A percentile compares a stretch with the other conserved stretches of the same genome.
Conservation (phyloP, 2,888 invertebrate genomes). For the Epistrophella euchroma region DNA sequence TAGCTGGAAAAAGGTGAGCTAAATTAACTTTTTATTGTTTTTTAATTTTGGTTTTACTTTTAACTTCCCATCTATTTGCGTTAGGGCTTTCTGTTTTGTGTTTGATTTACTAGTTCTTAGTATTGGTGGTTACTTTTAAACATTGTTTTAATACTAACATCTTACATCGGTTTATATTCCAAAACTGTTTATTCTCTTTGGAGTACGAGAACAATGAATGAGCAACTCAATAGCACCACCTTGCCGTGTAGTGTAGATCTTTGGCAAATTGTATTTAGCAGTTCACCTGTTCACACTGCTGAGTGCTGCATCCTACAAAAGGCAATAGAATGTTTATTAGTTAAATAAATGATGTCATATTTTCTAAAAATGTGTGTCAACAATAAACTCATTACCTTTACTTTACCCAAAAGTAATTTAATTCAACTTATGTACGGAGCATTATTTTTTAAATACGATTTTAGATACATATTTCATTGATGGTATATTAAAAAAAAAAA, state of each 20-base stretch:
- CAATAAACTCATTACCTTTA: neutral
- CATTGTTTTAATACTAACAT: neutral
- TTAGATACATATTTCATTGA: too few relatives aligned
- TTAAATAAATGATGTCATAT: slow-evolving; percentile 23
- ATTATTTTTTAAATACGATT: neutral
- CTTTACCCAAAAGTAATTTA: neutral
- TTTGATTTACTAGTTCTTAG: slow-evolving; percentile 29
- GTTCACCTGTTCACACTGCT: slow-evolving; percentile 15
- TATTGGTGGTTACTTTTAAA: slow-evolving; percentile 21
- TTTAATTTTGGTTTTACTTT: slow-evolving; percentile 16
- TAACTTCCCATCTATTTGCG: slow-evolving; percentile 14
- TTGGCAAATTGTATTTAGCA: neutral
- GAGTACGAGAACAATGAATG: slow-evolving; percentile 30
- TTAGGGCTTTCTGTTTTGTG: slow-evolving; percentile 21
- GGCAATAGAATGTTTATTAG: slow-evolving; percentile 14
- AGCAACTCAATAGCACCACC: neutral
- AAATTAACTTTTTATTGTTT: slow-evolving; percentile 26
- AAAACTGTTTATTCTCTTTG: neutral
- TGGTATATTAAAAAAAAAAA: too few relatives aligned
- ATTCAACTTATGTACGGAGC: too few relatives aligned
- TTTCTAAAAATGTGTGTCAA: slow-evolving; percentile 23
- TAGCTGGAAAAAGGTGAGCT: slow-evolving; percentile 22
- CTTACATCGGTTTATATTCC: neutral
- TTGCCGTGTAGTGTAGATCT: slow-evolving; percentile 16
- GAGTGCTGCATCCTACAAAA: neutral